A percentile compares a stretch with the other conserved stretches of the same genome.
These are phyloP conservation scores for Achatina immaculata DNA, from an alignment of 1,140 invertebrate genomes.

Conservation along the genomic window DNA sequence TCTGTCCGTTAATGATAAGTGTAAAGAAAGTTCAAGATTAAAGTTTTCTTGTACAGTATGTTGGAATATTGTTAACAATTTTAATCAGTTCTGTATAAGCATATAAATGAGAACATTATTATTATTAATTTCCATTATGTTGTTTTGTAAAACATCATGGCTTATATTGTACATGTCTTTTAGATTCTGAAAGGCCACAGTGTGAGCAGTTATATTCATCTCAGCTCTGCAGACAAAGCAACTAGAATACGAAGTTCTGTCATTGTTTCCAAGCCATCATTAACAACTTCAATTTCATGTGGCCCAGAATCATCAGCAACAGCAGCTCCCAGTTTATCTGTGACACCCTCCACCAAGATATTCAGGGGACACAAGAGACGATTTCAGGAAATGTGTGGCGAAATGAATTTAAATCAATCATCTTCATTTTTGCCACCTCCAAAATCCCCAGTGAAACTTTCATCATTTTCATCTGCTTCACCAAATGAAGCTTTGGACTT, in stretches of 20 bases:
- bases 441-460: neutral
- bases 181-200: slow-evolving; percentile 22
- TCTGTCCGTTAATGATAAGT: no score
- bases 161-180: no score
- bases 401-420: neutral
- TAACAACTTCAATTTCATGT: neutral
- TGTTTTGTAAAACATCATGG: no score
- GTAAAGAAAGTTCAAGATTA: no score
- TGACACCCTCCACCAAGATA: slow-evolving; percentile 18
- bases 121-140: no score
- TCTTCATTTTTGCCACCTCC: neutral
- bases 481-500: slow-evolving; percentile 22
- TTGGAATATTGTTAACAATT: no score
- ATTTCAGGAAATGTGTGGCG: slow-evolving; percentile 34
- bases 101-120: no score
- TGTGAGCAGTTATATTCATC: slow-evolving; percentile 3
- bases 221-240: neutral
- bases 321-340: neutral
- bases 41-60: no score
- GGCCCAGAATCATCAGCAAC: neutral
- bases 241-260: neutral
- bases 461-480: neutral
- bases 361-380: slow-evolving; percentile 34
- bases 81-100: no score
- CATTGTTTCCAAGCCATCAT: neutral